phyloP scores from a whole-genome alignment of 2,888 invertebrate species.

The Rhogogaster chlorosoma region DNA sequence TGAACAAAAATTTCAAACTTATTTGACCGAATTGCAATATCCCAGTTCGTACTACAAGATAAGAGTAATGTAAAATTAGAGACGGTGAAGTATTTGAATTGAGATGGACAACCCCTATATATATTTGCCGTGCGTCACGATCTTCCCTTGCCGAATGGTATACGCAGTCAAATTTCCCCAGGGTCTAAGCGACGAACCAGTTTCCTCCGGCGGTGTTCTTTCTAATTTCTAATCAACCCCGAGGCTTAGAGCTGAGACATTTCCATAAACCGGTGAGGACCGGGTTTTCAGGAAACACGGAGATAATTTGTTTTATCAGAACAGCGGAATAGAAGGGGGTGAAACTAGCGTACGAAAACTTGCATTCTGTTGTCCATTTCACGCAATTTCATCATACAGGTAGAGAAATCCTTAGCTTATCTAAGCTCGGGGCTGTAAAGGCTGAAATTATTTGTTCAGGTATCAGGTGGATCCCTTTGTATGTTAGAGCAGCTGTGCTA shows the following conservation, averaged over 20 bases:
- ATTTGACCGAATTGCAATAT: background rate
- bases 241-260: background rate
- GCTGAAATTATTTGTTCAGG: background rate
- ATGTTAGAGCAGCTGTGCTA: background rate
- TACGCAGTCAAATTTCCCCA: constrained; percentile 25
- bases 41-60: background rate
- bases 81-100: background rate
- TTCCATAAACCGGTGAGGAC: background rate
- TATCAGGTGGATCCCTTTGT: background rate
- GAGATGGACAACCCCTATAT: background rate
- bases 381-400: background rate
- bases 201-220: background rate
- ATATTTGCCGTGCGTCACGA: background rate
- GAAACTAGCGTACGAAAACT: background rate
- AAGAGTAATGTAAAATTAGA: background rate
- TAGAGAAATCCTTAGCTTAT: background rate
- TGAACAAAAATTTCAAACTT: no score
- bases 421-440: background rate
- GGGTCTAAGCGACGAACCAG: background rate
- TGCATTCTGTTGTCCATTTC: background rate
- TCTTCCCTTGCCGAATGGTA: background rate
- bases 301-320: background rate
- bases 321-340: background rate
- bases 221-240: constrained; percentile 37
- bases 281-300: background rate